These are phyloP conservation scores for Ceratotherium simum DNA, from an alignment of 2,113 vertebrate species.

Conservation along the genomic window DNA sequence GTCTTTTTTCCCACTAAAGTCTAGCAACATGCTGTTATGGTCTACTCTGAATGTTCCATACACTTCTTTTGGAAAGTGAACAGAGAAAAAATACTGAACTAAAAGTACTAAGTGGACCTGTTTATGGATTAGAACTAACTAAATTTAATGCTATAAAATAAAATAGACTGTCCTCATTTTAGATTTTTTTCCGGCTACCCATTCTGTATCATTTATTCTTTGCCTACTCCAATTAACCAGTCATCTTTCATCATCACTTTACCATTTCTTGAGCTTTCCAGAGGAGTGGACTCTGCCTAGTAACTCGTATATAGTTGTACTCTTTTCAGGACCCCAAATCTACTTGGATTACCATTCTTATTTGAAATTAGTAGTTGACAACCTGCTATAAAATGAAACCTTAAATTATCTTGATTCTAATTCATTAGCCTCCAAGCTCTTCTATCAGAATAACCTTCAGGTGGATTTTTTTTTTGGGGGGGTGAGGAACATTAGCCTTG, in stretches of 20 bases:
- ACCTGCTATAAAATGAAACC: neutral
- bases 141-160: neutral
- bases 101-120: neutral
- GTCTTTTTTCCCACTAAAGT: neutral
- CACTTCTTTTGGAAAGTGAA: neutral
- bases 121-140: neutral
- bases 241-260: constrained; percentile 9
- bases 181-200: neutral
- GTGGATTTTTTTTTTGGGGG: neutral
- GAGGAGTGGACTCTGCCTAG: neutral
- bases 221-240: neutral
- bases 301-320: neutral
- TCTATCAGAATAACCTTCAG: neutral
- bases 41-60: neutral
- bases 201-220: neutral
- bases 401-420: neutral
- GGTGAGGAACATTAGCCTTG: too few species aligned
- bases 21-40: neutral
- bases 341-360: neutral
- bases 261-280: constrained; percentile 12
- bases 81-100: neutral
- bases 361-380: constrained; percentile 6
- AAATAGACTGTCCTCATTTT: neutral
- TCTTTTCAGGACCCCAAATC: neutral
- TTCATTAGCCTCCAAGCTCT: neutral